phyloP scores from a whole-genome alignment of 2,797 vertebrate species.

The Amblyopsis hoosieri region DNA sequence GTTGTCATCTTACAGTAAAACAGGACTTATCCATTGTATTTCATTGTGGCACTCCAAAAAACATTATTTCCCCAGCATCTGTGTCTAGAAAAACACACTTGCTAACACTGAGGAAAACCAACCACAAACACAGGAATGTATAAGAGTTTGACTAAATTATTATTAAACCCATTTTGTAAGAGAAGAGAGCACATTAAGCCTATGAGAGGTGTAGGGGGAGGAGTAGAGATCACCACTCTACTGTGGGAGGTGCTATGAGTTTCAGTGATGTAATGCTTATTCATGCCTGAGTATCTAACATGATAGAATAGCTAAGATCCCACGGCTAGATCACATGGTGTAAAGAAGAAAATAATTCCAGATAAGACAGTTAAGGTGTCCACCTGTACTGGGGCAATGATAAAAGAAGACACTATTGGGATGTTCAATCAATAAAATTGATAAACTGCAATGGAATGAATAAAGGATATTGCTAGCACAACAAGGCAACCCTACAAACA shows the following conservation, averaged over 20 bases:
- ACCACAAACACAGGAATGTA: too few species aligned
- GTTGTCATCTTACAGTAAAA: constrained; percentile 9
- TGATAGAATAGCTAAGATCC: constrained; percentile 55
- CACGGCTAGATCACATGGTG: constrained; percentile 56
- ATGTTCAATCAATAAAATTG: constrained; percentile 78
- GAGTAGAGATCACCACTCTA: too few species aligned
- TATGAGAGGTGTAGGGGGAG: too few species aligned
- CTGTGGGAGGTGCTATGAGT: too few species aligned
- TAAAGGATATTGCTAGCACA: constrained; percentile 77
- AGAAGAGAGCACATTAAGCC: too few species aligned
- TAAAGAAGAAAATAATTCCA: constrained; percentile 40
- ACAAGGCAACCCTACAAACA: constrained; percentile 63
- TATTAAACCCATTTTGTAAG: too few species aligned
- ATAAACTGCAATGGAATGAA: constrained; percentile 76
- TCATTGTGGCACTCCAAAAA: too few species aligned
- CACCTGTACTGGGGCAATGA: constrained; percentile 15
- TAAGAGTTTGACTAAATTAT: too few species aligned
- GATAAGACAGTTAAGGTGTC: constrained; percentile 53
- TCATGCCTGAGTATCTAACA: constrained; percentile 48
- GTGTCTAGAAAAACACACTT: too few species aligned
- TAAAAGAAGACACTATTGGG: constrained; percentile 48
- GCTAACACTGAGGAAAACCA: too few species aligned
- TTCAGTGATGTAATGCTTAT: background rate
- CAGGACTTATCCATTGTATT: too few species aligned
- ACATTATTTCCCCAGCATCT: too few species aligned